Evolutionary conservation across 1,140 invertebrate genomes (phyloP), one percentile per base, ranked within the genome.

Genomic region (Drosophila grimshawi): DNA sequence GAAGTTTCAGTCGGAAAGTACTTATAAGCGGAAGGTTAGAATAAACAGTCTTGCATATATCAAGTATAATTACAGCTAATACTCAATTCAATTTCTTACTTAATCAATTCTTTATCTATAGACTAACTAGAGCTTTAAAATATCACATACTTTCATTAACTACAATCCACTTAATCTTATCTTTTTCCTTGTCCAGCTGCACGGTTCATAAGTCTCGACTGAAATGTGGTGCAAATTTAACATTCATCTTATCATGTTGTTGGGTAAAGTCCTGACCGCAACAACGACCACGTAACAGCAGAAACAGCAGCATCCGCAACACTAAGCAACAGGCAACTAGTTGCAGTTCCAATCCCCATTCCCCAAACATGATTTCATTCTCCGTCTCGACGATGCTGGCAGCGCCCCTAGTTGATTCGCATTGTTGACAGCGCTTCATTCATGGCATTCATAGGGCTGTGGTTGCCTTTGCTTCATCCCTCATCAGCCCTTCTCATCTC

Each of bases 391-490:
- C 46, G 61, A 37, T 55, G 29, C 30, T 46, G 27, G n/a, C 35
- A 43, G 39, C 30, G 8, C 51, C 76, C 62, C 49, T 52, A 66
- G 48, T 78, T 67, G 71, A 67, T 52, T 77, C 76, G 71, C 83
- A 80, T 86, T 86, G 83, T 86, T 88, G 83, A 88, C 83, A 86
- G 81, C 67, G 83, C 73, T 75, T 86, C 85, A 86, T 86, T 86
- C 80, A 88, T 88, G 72, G 8, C 52, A 88, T 82, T 88, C 83
- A 88, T 76, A 76, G 67, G 68, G 67, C 71, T 70, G 81, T 70
- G 52, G 49, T 39, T 43, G 61, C 43, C 35, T 52, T 45, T 11
- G 5, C 35, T 8, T 19, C 19, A 0, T 2, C 33, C n/a, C 29
- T 10, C 39, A 19, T 19, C 19, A 19, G 19, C 39, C 7, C 8